Base-by-base conservation (phyloP, 1,140 invertebrate species). In the Drosophila jambulina region DNA sequence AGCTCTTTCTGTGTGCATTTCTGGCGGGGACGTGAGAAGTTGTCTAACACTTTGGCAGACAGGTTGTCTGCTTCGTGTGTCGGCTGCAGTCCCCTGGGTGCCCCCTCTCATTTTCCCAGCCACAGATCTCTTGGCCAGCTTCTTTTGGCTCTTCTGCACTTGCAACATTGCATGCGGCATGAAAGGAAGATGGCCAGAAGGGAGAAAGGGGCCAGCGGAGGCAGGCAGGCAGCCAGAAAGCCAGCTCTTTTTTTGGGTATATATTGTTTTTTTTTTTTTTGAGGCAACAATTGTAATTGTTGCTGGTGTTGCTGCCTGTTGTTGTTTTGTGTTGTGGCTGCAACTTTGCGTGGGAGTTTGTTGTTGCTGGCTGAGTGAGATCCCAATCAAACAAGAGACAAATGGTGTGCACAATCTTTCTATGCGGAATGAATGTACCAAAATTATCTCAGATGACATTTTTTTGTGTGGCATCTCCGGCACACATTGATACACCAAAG, bases 391-490 rank as follows among this genome's bases (percentile, higher is more conserved):
- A 71, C 75, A 76, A 76, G 71, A 91, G 91, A 91, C 91, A 91
- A 91, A 91, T 91, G 85, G 80, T 91, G 82, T 91, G 91, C 82
- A 75, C 85, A 90, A 90, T 90, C 81, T 90, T 82, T 69, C 78
- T 90, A 67, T 64, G 68, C 65, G 67, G 57, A 84, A 82, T 79
- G 75, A 79, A 72, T 90, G 77, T 79, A 82, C 62, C 49, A 69
- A 69, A 90, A 72, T 79, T 82, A 85, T 79, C 86, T 82, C 61
- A 84, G 82, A 82, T 82, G 85, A 79, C 85, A 90, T 75, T 82
- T 85, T 84, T 79, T 71, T 63, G 49, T 54, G 62, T 58, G 58
- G 56, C 46, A 46, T 64, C 36, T 56, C 7, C 38, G 59, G 63
- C 32, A 48, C 15, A 45, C 57, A 25, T 40, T 67, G 32, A 78